A percentile compares a stretch with the other conserved stretches of the same genome.
Conservation (phyloP, 2,113 vertebrate species). For the Bucco capensis region DNA sequence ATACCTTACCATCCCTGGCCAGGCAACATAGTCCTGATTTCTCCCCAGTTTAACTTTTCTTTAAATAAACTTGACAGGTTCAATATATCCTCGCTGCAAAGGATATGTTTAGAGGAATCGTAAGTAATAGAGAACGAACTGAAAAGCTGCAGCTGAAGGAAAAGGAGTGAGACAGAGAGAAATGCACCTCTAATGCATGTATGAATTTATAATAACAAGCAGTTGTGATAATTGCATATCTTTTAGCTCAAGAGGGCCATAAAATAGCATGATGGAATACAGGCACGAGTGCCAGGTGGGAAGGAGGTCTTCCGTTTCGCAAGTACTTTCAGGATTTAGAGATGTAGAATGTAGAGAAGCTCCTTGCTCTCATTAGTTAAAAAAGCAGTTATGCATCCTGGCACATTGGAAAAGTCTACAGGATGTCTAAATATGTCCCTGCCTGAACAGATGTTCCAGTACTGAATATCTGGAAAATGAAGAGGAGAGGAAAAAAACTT, state of each 20-base stretch:
- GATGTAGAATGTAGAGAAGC: background rate
- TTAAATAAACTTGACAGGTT: constrained; percentile 69
- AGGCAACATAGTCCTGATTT: constrained; percentile 26
- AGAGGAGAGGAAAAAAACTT: accelerated
- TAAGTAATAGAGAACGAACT: constrained; percentile 31
- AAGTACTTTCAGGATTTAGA: constrained; percentile 9
- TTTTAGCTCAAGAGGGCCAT: constrained; percentile 40
- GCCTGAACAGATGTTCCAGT: background rate
- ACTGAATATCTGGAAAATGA: background rate
- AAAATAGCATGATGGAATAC: constrained; percentile 31
- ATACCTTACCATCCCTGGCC: constrained; percentile 39
- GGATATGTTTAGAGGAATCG: constrained; percentile 9
- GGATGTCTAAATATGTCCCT: background rate
- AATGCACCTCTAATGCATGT: background rate
- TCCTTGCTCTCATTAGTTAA: background rate
- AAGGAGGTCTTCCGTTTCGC: background rate
- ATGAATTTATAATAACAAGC: constrained; percentile 42
- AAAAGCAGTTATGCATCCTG: background rate
- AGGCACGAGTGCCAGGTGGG: background rate
- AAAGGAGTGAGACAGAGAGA: background rate
- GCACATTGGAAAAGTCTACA: background rate
- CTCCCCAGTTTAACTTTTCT: constrained; percentile 55
- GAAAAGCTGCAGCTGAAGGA: background rate
- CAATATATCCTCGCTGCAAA: constrained; percentile 45
- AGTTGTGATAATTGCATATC: constrained; percentile 37